phyloP scores from a whole-genome alignment of 2,113 vertebrate species.

The Ptilorrhoa leucosticta region DNA sequence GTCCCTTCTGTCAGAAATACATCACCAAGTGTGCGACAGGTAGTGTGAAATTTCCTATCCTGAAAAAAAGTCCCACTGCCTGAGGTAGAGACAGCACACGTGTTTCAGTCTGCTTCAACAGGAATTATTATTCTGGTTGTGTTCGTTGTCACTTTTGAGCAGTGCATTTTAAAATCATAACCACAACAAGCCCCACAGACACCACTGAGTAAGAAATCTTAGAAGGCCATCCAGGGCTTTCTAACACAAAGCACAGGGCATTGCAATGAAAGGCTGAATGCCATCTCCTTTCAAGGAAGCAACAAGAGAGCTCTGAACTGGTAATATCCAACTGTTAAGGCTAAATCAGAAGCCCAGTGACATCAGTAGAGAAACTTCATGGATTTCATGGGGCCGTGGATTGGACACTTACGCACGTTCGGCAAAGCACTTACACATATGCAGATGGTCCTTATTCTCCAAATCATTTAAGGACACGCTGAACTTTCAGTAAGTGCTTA shows the following conservation, averaged over 20 bases:
- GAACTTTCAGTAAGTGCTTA: not conserved
- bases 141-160: not conserved
- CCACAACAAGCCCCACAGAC: not conserved
- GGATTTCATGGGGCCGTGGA: not conserved
- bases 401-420: not conserved
- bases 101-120: not conserved
- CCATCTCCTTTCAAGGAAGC: not conserved
- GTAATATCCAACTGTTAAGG: not conserved
- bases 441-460: not conserved
- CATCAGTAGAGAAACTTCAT: not conserved
- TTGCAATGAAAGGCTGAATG: not conserved
- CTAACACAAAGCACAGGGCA: not conserved
- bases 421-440: not conserved
- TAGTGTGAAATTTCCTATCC: not conserved
- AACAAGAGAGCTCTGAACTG: not conserved
- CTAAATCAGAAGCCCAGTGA: not conserved
- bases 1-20: not conserved
- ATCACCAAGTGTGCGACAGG: not conserved
- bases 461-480: not conserved
- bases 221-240: not conserved
- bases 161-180: not conserved
- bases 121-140: not conserved
- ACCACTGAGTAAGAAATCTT: not conserved
- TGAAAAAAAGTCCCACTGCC: not conserved
- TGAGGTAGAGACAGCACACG: not conserved